phyloP scores from a whole-genome alignment of 2,797 vertebrate genomes.

The Lithobates pipiens region DNA sequence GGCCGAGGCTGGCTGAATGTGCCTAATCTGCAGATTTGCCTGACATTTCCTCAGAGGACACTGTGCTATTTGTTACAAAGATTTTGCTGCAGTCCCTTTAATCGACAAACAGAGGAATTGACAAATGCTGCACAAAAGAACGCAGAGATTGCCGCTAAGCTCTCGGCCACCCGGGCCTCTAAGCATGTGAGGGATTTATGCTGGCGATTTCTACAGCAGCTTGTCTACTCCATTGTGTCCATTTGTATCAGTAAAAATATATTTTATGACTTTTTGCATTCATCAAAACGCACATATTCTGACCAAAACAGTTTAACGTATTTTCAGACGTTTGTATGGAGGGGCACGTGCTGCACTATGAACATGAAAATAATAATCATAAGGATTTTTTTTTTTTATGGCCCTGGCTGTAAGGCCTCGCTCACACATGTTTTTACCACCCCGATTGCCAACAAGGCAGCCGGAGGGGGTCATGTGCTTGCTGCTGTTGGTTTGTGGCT shows the following conservation, averaged over 20 bases:
- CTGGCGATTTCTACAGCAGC: background rate
- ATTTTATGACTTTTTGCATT: no score
- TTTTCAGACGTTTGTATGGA: background rate
- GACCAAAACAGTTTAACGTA: no score
- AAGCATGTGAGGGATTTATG: background rate
- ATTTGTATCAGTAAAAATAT: no score
- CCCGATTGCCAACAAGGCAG: no score
- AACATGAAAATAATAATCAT: background rate
- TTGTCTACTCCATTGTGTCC: background rate
- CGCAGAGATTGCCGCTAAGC: conserved; percentile 8
- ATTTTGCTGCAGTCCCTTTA: conserved; percentile 39
- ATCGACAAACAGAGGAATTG: conserved; percentile 42
- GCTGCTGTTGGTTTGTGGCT: no score
- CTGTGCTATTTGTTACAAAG: conserved; percentile 38
- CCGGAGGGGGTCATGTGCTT: no score
- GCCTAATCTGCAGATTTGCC: conserved; percentile 52
- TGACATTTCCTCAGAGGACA: conserved; percentile 47
- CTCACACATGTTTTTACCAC: no score
- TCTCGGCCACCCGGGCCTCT: conserved; percentile 13
- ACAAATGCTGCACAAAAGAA: conserved; percentile 40
- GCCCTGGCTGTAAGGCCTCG: no score
- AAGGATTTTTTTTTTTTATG: no score
- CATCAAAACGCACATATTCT: no score
- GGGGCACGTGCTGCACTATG: background rate
- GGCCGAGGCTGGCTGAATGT: conserved; percentile 20